Percentiles rank a stretch among this genome's conserved stretches.
Evolutionary conservation across 2,113 vertebrate genomes (phyloP).

Genomic region (Piprites chloris): DNA sequence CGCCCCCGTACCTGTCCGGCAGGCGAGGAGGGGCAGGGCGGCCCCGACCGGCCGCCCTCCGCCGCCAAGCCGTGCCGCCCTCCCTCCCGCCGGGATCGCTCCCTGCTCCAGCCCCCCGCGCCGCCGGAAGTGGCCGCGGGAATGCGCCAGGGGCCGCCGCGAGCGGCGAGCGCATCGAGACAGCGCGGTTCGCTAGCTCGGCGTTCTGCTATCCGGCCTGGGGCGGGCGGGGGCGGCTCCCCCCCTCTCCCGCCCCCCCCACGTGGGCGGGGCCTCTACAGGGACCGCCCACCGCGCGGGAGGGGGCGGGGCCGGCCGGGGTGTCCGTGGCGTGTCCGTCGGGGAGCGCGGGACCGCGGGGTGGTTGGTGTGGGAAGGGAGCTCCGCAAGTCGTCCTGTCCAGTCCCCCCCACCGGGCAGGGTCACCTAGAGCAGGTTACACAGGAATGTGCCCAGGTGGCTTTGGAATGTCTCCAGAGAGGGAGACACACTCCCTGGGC

Average conservation of each 20-base stretch:
- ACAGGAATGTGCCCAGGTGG: background rate
- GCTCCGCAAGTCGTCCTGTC: no score
- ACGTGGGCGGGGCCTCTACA: background rate
- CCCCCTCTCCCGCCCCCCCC: rapidly evolving
- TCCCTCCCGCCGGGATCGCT: background rate
- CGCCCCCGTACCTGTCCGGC: background rate
- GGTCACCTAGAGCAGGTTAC: background rate
- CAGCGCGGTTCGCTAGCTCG: background rate
- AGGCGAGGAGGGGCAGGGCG: background rate
- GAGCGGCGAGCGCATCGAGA: background rate
- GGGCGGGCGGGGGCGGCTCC: rapidly evolving
- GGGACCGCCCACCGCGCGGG: background rate
- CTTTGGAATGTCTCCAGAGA: background rate
- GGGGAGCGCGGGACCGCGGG: no score
- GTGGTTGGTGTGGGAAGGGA: background rate
- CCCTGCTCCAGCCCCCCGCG: background rate
- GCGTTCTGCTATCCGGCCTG: background rate
- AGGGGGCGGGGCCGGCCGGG: background rate
- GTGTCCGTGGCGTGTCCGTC: no score
- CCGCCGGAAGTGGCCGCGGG: background rate
- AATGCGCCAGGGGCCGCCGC: background rate
- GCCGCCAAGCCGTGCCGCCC: background rate
- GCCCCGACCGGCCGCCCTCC: background rate
- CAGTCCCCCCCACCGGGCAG: no score
- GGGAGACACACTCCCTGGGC: background rate